Conservation (phyloP, 2,888 invertebrate species). For the Trissoscelio sp. region DNA sequence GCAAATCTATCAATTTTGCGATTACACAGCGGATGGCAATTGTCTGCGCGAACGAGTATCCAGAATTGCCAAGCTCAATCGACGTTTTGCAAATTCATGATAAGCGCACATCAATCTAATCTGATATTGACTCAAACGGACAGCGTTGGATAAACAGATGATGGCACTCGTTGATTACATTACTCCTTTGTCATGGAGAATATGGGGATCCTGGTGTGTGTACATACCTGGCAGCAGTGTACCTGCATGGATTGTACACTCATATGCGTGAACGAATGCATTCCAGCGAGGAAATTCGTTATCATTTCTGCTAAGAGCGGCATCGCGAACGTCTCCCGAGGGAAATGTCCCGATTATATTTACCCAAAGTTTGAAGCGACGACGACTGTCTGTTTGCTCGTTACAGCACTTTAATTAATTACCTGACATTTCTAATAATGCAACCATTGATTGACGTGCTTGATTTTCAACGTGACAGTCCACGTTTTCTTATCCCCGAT, state of each 20-base stretch:
- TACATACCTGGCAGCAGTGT: slow-evolving; percentile 47
- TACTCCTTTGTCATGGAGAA: slow-evolving; percentile 67
- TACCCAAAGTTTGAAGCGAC: slow-evolving; percentile 75
- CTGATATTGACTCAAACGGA: slow-evolving; percentile 72
- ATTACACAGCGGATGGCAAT: slow-evolving; percentile 32
- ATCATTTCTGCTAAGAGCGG: slow-evolving; percentile 67
- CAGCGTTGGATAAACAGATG: slow-evolving; percentile 73
- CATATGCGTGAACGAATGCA: slow-evolving; percentile 69
- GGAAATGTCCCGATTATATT: slow-evolving; percentile 72
- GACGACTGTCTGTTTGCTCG: slow-evolving; percentile 76
- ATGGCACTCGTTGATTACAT: slow-evolving; percentile 70
- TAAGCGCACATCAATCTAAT: slow-evolving; percentile 69
- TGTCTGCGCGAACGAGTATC: slow-evolving; percentile 45
- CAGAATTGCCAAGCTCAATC: slow-evolving; percentile 57
- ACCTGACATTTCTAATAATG: slow-evolving; percentile 76
- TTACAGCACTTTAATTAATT: slow-evolving; percentile 81
- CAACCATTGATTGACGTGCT: slow-evolving; percentile 69
- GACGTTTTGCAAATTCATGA: slow-evolving; percentile 68
- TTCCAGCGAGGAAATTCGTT: slow-evolving; percentile 70
- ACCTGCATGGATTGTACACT: slow-evolving; percentile 63
- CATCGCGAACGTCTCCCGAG: slow-evolving; percentile 63
- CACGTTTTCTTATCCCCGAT: slow-evolving; percentile 48
- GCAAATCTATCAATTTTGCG: slow-evolving; percentile 56
- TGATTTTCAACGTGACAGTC: slow-evolving; percentile 38
- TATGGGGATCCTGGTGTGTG: slow-evolving; percentile 42